Conservation (phyloP, 2,888 invertebrate genomes). For the Calameuta pallipes region DNA sequence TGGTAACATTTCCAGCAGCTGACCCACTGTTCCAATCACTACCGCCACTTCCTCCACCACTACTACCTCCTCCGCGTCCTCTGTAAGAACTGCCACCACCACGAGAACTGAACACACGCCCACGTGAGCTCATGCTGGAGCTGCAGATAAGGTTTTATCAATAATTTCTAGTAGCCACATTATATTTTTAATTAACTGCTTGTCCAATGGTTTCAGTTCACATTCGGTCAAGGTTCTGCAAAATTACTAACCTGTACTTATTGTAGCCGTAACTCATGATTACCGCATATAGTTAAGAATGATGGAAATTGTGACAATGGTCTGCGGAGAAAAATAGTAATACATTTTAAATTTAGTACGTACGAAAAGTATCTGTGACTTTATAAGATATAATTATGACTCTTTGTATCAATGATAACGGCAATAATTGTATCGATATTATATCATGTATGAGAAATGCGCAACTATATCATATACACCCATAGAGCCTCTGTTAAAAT, state of each 20-base stretch:
- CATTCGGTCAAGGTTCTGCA: not conserved
- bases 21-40: conserved; percentile 53
- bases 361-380: not conserved
- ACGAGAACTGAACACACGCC: conserved; percentile 57
- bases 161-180: not conserved
- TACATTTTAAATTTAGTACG: not conserved
- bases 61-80: conserved; percentile 52
- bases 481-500: too few species aligned
- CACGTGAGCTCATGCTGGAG: conserved; percentile 58
- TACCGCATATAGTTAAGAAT: conserved; percentile 39
- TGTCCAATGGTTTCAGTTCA: not conserved
- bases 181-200: not conserved
- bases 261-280: conserved; percentile 58
- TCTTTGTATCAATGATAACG: too few species aligned
- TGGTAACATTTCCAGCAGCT: conserved; percentile 44
- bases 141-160: conserved; percentile 28
- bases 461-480: too few species aligned
- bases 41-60: conserved; percentile 44
- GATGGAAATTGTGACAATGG: conserved; percentile 35
- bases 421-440: too few species aligned
- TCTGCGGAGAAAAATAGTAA: conserved; percentile 40
- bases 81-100: conserved; percentile 56
- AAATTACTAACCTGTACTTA: conserved; percentile 55
- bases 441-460: too few species aligned
- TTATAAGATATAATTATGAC: too few species aligned